phyloP scores from a whole-genome alignment of 2,113 vertebrate genomes.

The Hypocryptadius cinnamomeus region DNA sequence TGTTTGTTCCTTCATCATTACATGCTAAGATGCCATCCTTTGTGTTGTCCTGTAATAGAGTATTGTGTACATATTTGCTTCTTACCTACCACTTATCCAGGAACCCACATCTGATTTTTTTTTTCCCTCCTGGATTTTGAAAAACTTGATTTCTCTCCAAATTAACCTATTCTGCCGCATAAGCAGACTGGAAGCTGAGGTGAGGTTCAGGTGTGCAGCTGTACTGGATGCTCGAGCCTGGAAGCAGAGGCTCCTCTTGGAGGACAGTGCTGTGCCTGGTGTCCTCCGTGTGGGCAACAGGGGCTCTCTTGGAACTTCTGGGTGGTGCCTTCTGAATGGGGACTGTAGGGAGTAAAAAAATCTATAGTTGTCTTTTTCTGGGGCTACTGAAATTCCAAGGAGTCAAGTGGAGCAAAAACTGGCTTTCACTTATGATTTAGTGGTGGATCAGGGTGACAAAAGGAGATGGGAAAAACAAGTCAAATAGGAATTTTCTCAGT shows the following conservation, averaged over 20 bases:
- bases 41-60: background rate
- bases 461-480: background rate
- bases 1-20: background rate
- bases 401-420: background rate
- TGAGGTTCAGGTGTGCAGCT: background rate
- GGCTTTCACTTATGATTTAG: background rate
- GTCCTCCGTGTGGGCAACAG: background rate
- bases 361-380: background rate
- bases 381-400: background rate
- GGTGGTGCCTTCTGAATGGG: background rate
- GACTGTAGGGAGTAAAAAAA: rapidly evolving
- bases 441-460: background rate
- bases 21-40: background rate
- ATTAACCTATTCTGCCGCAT: background rate
- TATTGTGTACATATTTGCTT: background rate
- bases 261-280: rapidly evolving
- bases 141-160: background rate
- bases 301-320: background rate
- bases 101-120: background rate
- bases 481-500: background rate
- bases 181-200: background rate
- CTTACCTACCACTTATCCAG: background rate
- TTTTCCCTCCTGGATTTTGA: background rate
- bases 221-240: background rate
- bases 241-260: background rate